Evolutionary conservation across 2,113 vertebrate genomes (phyloP).

Genomic region (Oncorhynchus masou): DNA sequence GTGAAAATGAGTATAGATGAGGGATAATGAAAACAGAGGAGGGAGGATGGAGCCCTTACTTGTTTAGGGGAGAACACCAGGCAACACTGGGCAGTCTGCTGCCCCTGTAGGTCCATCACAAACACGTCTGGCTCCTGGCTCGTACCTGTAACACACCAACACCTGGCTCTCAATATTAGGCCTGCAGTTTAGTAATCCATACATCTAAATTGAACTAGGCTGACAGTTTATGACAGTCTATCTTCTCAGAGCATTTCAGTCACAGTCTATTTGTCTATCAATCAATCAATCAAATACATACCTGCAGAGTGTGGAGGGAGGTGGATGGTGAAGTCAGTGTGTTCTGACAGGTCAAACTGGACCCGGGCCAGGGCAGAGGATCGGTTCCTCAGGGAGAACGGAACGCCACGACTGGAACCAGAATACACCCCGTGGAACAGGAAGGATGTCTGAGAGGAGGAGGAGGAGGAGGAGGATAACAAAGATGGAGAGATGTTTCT

Average conservation of each 20-base stretch:
- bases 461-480: no score
- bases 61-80: conserved; percentile 74
- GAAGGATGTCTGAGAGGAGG: conserved; percentile 66
- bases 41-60: conserved; percentile 61
- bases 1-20: background rate
- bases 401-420: conserved; percentile 65
- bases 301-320: conserved; percentile 39
- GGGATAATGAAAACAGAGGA: background rate
- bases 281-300: conserved; percentile 1
- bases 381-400: conserved; percentile 78
- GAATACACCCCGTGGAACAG: conserved; percentile 65
- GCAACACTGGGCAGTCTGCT: conserved; percentile 63
- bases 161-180: background rate
- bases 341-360: conserved; percentile 71
- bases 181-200: no score
- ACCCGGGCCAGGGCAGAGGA: conserved; percentile 64
- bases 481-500: no score
- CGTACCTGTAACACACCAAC: conserved; percentile 9
- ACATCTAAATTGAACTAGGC: no score
- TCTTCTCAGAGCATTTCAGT: no score
- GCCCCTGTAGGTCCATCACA: conserved; percentile 54
- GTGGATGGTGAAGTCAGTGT: conserved; percentile 72
- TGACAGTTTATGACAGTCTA: no score
- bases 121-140: conserved; percentile 49
- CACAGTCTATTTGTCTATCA: no score